Evolutionary conservation across 1,140 invertebrate species (phyloP).

Genomic region (Plodia interpunctella): DNA sequence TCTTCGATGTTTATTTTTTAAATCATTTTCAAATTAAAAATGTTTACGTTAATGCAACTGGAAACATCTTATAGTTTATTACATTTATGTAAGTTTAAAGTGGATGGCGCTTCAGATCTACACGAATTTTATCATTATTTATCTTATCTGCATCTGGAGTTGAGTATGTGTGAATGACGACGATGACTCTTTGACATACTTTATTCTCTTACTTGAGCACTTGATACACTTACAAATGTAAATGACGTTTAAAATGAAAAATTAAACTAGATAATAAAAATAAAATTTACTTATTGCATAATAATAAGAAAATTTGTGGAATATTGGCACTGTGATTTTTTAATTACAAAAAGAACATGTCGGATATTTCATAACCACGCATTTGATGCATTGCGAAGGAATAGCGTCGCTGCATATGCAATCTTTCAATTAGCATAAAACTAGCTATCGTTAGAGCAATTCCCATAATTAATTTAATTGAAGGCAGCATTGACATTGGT

Average conservation of each 20-base stretch:
- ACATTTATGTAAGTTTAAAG: too few relatives aligned
- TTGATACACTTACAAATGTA: background rate
- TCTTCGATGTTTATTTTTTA: too few relatives aligned
- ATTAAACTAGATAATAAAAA: background rate
- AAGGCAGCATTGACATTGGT: background rate
- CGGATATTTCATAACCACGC: too few relatives aligned
- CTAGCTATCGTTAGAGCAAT: background rate
- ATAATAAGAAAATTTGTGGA: background rate
- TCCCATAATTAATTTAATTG: constrained; percentile 1
- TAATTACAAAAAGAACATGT: too few relatives aligned
- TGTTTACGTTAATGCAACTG: too few relatives aligned
- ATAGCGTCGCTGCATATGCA: background rate
- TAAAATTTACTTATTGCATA: background rate
- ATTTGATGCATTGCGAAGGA: background rate
- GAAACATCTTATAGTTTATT: too few relatives aligned
- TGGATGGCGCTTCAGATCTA: background rate
- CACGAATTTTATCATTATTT: background rate
- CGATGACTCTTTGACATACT: background rate
- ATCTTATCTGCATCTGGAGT: background rate
- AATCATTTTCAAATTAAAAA: too few relatives aligned
- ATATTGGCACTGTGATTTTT: background rate
- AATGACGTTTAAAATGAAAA: background rate
- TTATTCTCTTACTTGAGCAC: background rate
- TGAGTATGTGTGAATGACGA: background rate
- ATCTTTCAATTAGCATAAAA: constrained; percentile 4